phyloP scores from a whole-genome alignment of 2,888 invertebrate species.

The Metalampra italica region DNA sequence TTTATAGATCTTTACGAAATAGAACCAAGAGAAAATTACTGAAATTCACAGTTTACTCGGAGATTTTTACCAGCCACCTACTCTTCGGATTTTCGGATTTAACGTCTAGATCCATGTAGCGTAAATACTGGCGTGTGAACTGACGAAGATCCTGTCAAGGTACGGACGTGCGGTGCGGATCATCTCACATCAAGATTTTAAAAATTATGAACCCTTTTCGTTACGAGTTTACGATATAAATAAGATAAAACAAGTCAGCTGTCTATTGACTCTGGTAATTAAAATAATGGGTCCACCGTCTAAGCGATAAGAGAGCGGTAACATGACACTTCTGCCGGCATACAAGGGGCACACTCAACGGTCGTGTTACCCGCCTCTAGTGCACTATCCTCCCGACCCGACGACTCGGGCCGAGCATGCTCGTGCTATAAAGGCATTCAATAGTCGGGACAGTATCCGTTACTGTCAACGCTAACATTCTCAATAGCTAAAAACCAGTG shows the following conservation, averaged over 20 bases:
- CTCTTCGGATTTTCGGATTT: too few relatives aligned
- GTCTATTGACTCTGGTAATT: slow-evolving; percentile 47
- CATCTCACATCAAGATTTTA: too few relatives aligned
- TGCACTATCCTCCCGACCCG: slow-evolving; percentile 21
- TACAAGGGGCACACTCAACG: slow-evolving; percentile 28
- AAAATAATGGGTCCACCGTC: slow-evolving; percentile 51
- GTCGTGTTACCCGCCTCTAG: slow-evolving; percentile 9
- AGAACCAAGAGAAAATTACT: too few relatives aligned
- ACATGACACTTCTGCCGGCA: slow-evolving; percentile 47
- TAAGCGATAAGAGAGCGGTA: slow-evolving; percentile 50
- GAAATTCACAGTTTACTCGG: too few relatives aligned
- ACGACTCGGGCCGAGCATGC: slow-evolving; percentile 18
- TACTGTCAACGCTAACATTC: slow-evolving; percentile 37
- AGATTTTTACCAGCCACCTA: too few relatives aligned
- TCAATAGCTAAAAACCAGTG: slow-evolving; percentile 31
- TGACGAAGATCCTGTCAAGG: too few relatives aligned
- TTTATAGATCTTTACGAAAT: too few relatives aligned
- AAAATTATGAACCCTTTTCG: not conserved
- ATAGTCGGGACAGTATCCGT: slow-evolving; percentile 25
- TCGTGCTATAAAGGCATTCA: slow-evolving; percentile 33
- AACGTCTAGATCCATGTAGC: too few relatives aligned
- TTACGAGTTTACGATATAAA: not conserved
- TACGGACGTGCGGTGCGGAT: too few relatives aligned
- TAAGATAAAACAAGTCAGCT: slow-evolving; percentile 19
- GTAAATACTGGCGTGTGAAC: too few relatives aligned